Base-by-base conservation (phyloP, 2,888 invertebrate species). In the Halictus ligatus region DNA sequence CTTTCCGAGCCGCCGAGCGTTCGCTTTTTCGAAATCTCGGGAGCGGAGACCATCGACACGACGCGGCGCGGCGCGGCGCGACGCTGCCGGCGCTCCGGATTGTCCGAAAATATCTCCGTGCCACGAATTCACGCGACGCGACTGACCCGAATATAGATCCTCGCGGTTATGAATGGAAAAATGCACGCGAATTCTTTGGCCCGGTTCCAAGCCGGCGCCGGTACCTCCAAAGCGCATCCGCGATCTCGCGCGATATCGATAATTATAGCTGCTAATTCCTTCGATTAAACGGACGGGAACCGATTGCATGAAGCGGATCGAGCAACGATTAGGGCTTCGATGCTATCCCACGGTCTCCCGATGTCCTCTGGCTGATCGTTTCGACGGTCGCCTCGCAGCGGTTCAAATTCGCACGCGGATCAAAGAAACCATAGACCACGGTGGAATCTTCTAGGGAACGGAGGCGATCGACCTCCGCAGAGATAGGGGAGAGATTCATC, bases 91-190 rank as follows among this genome's bases (percentile, higher is more conserved):
- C 67, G 64, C 50, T 76, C 48, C 82, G 46, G 85, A 83, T 87
- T 83, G 69, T 89, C 89, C 87, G 64, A 88, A 91, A 92, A 92
- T 92, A 92, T 82, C 90, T 67, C 75, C 80, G 84, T 84, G 89
- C 90, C 91, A 87, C 89, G 92, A 88, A 92, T 91, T 91, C 87
- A 77, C 82, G 85, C 87, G 88, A 90, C 87, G 84, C 78, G 84
- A 81, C 90, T 88, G 89, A 88, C 88, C 89, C 88, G 89, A 91
- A 93, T 92, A 91, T 92, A 94, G 91, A 90, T 89, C 81, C n/a
- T 73, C 89, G 87, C 86, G 91, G 91, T 94, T 94, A 94, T 94
- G 94, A 94, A 94, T 94, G 94, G 93, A 94, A 94, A 94, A 94
- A 94, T 94, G 93, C 92, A 90, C 88, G 91, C 90, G 91, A 91